Evolutionary conservation across 2,113 vertebrate species (phyloP).

Genomic region (Eulemur macaco): DNA sequence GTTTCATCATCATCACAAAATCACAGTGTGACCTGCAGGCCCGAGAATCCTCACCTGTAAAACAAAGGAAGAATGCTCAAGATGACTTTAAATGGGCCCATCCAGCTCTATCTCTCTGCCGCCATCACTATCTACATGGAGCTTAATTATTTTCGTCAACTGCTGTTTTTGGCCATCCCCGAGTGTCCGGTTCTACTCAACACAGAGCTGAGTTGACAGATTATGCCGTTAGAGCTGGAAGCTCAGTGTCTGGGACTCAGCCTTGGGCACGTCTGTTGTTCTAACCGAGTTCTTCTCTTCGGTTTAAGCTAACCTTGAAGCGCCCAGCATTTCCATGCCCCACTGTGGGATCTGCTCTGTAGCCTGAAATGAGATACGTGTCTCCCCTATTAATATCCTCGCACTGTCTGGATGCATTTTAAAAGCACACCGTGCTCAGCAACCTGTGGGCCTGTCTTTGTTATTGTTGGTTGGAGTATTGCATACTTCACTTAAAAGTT

Average conservation of each 20-base stretch:
- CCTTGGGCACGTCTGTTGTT: not conserved
- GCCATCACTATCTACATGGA: not conserved
- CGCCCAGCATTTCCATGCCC: conserved; percentile 75
- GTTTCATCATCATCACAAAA: not conserved
- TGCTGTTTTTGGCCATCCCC: conserved; percentile 48
- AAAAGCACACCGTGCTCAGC: conserved; percentile 76
- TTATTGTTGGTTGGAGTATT: conserved; percentile 83
- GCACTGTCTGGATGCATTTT: conserved; percentile 83
- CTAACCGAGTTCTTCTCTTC: conserved; percentile 21
- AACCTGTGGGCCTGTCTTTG: conserved; percentile 79
- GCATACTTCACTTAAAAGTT: conserved; percentile 82
- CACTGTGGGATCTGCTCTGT: conserved; percentile 79
- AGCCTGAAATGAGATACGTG: conserved; percentile 78
- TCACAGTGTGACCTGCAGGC: not conserved
- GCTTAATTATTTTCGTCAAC: conserved; percentile 40
- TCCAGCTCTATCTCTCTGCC: not conserved
- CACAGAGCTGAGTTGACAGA: conserved; percentile 36
- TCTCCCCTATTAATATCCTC: conserved; percentile 84
- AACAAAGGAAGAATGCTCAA: not conserved
- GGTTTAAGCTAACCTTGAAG: conserved; percentile 73
- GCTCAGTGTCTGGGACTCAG: not conserved
- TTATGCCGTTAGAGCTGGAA: not conserved
- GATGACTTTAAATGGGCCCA: not conserved
- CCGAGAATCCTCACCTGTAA: not conserved
- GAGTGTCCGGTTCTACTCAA: conserved; percentile 40